phyloP scores from a whole-genome alignment of 2,888 invertebrate species.

The Furcula furcula region DNA sequence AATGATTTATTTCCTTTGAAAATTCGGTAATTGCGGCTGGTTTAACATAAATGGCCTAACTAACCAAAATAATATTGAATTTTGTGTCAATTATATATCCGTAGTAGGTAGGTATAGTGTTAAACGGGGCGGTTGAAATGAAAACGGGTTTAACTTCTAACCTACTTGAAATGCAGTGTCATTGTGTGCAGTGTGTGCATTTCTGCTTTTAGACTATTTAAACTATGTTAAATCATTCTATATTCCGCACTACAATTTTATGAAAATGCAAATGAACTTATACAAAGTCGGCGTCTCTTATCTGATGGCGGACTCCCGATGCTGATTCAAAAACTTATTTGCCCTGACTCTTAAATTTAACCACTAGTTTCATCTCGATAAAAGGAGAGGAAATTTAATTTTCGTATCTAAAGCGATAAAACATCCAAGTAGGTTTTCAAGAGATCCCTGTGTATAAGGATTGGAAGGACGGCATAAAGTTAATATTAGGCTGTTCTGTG shows the following conservation, averaged over 20 bases:
- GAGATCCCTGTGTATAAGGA: slow-evolving; percentile 17
- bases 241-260: slow-evolving; percentile 6
- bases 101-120: no score
- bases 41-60: no score
- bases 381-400: slow-evolving; percentile 36
- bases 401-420: slow-evolving; percentile 23
- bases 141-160: no score
- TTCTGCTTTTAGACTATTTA: no score
- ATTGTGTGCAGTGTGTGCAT: no score
- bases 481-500: slow-evolving; percentile 17
- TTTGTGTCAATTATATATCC: no score
- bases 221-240: neutral
- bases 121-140: no score
- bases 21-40: no score
- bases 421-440: slow-evolving; percentile 26
- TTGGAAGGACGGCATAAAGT: slow-evolving; percentile 11
- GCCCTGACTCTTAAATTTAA: slow-evolving; percentile 35
- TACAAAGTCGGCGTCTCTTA: slow-evolving; percentile 42
- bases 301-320: slow-evolving; percentile 40
- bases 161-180: no score
- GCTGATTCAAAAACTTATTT: slow-evolving; percentile 45
- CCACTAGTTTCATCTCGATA: slow-evolving; percentile 17
- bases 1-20: no score
- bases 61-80: no score
- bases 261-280: slow-evolving; percentile 27